Percentiles rank a stretch among this genome's conserved stretches.
Evolutionary conservation across 2,888 invertebrate genomes (phyloP).

Genomic region (Chrysina gloriosa): DNA sequence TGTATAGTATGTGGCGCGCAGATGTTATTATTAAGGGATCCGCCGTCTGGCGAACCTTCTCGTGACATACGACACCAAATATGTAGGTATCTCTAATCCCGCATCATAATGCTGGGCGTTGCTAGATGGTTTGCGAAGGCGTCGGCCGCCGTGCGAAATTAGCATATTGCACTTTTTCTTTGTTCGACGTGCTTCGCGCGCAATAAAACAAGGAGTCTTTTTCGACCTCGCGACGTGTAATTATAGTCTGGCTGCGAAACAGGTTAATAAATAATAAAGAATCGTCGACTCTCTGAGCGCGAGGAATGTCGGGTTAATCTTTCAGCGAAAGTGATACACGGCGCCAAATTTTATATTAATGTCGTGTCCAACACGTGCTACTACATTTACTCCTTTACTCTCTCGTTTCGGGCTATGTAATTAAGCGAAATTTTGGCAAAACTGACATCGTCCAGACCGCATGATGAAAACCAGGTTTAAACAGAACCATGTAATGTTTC

Average conservation of each 20-base stretch:
- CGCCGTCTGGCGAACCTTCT: slow-evolving; percentile 21
- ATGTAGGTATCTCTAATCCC: slow-evolving; percentile 26
- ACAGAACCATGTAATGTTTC: too few species aligned
- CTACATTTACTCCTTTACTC: too few species aligned
- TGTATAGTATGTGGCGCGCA: slow-evolving; percentile 11
- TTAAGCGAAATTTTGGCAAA: too few species aligned
- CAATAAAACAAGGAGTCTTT: slow-evolving; percentile 8
- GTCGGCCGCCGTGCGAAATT: slow-evolving; percentile 20
- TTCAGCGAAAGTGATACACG: slow-evolving; percentile 4
- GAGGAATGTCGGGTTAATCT: slow-evolving; percentile 10
- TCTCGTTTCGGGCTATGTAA: too few species aligned
- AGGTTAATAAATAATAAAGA: slow-evolving; percentile 33
- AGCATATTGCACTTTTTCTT: slow-evolving; percentile 34
- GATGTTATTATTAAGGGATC: slow-evolving; percentile 35
- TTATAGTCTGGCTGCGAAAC: slow-evolving; percentile 33
- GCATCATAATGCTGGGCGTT: slow-evolving; percentile 30
- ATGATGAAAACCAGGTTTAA: too few species aligned
- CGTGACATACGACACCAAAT: slow-evolving; percentile 39
- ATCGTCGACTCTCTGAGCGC: slow-evolving; percentile 15
- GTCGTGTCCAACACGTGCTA: neutral
- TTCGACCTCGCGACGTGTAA: slow-evolving; percentile 18
- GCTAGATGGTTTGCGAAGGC: too few species aligned
- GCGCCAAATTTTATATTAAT: slow-evolving; percentile 1
- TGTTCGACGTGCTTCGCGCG: slow-evolving; percentile 2
- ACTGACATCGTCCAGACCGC: too few species aligned